These are phyloP conservation scores for Oceanites oceanicus DNA, from an alignment of 2,113 vertebrate species.

Conservation along the genomic window DNA sequence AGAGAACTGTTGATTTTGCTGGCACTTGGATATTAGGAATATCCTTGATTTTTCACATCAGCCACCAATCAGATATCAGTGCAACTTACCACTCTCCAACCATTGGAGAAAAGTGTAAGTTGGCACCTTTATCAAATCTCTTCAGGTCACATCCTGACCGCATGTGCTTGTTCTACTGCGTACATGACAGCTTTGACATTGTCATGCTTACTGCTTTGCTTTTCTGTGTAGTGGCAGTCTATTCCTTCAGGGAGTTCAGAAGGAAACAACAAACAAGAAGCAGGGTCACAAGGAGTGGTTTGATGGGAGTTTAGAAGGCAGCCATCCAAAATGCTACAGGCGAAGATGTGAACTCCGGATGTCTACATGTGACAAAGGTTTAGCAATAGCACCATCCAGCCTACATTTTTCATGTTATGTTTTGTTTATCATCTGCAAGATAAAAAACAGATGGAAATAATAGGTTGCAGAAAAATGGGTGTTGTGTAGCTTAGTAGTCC, in stretches of 20 bases:
- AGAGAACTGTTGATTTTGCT: not conserved
- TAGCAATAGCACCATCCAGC: not conserved
- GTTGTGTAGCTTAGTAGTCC: not conserved
- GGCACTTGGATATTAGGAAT: not conserved
- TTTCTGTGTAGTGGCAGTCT: not conserved
- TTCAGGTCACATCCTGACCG: not conserved
- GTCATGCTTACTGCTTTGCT: not conserved
- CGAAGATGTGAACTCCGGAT: not conserved
- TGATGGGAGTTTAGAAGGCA: not conserved
- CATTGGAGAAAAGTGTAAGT: fast-evolving
- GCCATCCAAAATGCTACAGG: not conserved
- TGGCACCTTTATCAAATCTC: not conserved
- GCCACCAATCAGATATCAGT: not conserved
- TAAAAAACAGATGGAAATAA: not conserved
- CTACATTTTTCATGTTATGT: not conserved
- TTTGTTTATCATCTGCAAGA: not conserved
- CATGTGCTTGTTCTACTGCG: not conserved
- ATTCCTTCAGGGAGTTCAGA: not conserved
- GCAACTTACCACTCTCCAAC: not conserved
- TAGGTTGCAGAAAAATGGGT: not conserved
- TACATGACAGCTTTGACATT: not conserved
- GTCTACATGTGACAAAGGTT: not conserved
- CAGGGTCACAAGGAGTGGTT: not conserved
- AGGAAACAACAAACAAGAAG: not conserved
- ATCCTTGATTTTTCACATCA: not conserved